Conservation (phyloP, 2,113 vertebrate species). For the Salvelinus fontinalis region DNA sequence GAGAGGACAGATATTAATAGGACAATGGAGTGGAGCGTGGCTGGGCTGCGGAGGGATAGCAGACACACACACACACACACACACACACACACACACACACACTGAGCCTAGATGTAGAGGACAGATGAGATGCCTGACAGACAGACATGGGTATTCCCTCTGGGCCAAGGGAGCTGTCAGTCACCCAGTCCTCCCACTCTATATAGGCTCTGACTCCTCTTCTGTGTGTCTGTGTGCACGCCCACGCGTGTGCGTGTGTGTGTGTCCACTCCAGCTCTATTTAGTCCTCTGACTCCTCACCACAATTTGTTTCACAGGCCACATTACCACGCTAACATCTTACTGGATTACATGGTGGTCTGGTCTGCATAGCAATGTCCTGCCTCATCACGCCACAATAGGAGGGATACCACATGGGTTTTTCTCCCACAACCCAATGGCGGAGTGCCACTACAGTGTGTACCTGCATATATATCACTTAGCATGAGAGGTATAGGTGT, state of each 20-base stretch:
- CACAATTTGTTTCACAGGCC: neutral
- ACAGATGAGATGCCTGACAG: constrained; percentile 43
- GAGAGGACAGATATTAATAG: constrained; percentile 54
- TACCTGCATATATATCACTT: too few relatives aligned
- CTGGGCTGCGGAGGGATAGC: too few relatives aligned
- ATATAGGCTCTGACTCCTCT: too few relatives aligned
- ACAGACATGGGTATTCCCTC: constrained; percentile 18
- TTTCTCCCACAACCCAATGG: too few relatives aligned
- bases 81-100: neutral
- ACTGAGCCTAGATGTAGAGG: neutral
- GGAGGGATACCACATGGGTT: neutral
- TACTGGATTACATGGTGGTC: neutral
- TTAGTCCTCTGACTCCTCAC: constrained; percentile 12
- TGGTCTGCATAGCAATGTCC: constrained; percentile 18
- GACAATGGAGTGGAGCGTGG: constrained; percentile 48
- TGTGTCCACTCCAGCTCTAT: too few relatives aligned
- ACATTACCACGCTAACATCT: neutral
- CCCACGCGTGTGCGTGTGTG: too few relatives aligned
- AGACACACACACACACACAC: neutral
- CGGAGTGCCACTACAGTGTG: too few relatives aligned
- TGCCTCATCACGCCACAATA: neutral
- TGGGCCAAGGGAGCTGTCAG: constrained; percentile 43
- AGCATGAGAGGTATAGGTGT: too few relatives aligned
- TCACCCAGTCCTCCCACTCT: constrained; percentile 17
- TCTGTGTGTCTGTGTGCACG: too few relatives aligned